Evolutionary conservation across 2,888 invertebrate species (phyloP), one percentile per base, ranked within the genome.

Genomic region (Pecten maximus): DNA sequence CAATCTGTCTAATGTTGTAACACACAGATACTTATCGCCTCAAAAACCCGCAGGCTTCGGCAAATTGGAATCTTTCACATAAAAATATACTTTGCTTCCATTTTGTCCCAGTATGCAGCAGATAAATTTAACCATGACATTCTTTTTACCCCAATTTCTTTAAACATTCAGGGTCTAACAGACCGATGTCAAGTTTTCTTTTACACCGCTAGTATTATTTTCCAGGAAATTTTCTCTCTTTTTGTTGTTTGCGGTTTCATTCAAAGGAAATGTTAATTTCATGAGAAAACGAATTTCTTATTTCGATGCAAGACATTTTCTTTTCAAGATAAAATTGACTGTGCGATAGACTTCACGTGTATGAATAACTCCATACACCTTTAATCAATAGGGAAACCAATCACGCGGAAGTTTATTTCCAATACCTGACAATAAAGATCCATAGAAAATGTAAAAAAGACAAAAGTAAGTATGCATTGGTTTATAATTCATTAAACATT

Each of bases 81-180:
- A 74, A 74, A 74, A 74, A 74, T 74, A 74, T 74, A 74, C 74
- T 74, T 74, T 28, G 74, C 74, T 74, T 74, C 74, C 74, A 74
- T 74, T 74, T 74, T 74, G 74, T 74, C 74, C 35, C 74, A 74
- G 74, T 74, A 28, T 74, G 74, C 74, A 15, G 12, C 74, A 74
- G 74, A 74, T 74, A 74, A 74, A 74, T 23, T 8, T 35, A 74
- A 35, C 74, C 74, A 74, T 74, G 74, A 74, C 74, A 74, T 28
- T 74, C 74, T 74, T 74, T 74, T 35, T 74, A 74, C 74, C 35
- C 10, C 1, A 35, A 28, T 74, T 74, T 35, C 35, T 15, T 74
- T 35, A 74, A 74, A 74, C 35, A 74, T 35, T 74, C 35, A 35
- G 16, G 74, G 12, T 54, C 12, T 44, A 44, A n/a, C n/a, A n/a